These are phyloP conservation scores for Orthosia gracilis DNA, from an alignment of 2,888 invertebrate species.

Conservation along the genomic window DNA sequence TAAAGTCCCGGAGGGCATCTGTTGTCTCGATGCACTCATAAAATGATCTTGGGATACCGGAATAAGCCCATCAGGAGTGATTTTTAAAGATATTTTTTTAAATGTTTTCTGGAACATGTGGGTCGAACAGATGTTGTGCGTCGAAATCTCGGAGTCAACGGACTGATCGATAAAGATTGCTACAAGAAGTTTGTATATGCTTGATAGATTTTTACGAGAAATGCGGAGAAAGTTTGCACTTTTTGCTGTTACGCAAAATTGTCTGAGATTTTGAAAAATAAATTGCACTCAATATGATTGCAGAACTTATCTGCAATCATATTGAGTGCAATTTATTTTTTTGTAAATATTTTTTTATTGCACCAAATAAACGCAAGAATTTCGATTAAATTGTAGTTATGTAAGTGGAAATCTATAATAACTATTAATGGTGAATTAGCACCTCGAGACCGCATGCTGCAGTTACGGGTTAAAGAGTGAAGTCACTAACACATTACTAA, in stretches of 20 bases:
- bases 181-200: conserved; percentile 14
- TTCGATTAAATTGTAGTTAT: neutral
- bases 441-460: conserved; percentile 24
- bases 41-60: conserved; percentile 72
- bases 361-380: no score
- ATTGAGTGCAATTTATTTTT: neutral
- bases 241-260: neutral
- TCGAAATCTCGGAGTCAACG: conserved; percentile 59
- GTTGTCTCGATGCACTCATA: conserved; percentile 73
- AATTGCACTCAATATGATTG: no score
- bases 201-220: neutral
- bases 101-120: conserved; percentile 63
- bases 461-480: conserved; percentile 38
- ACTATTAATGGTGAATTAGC: conserved; percentile 14
- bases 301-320: no score
- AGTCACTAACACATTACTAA: conserved; percentile 17
- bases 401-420: neutral
- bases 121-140: conserved; percentile 57
- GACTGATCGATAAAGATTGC: conserved; percentile 39
- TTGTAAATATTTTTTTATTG: neutral
- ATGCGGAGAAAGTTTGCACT: conserved; percentile 28
- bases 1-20: conserved; percentile 69
- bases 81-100: conserved; percentile 66
- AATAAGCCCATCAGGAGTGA: conserved; percentile 73
- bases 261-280: neutral